Base-by-base conservation (phyloP, 2,113 vertebrate genomes). In the Monopterus albus region DNA sequence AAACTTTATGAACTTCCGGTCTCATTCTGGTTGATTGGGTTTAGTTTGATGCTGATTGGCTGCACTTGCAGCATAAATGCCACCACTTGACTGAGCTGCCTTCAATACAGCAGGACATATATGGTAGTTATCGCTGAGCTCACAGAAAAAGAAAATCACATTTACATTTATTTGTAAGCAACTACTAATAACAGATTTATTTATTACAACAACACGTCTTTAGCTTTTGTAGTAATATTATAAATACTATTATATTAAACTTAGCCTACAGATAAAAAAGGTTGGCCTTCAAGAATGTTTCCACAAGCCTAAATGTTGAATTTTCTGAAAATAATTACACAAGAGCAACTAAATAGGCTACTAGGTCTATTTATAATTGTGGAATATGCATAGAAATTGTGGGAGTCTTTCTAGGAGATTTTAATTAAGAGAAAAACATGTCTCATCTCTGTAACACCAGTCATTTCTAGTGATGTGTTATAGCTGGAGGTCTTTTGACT, bases 21-120 rank as follows among this genome's bases (percentile, higher is more conserved):
- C 8, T 15, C 9, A 14, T 28, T 61, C 8, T 26, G 18, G 2
- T 25, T 6, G 10, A 42, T 26, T 57, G 9, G 20, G 29, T 14
- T 10, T 10, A 5, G 4, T 14, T 66, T 45, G 8, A 33, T 12
- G 39, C 39, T 47, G 55, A 46, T 20, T 12, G n/a, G 52, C 13
- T 12, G 49, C 56, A 55, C 40, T 63, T 13, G 13, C 60, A 26
- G 45, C 13, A 10, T 58, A 20, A 45, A 64, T 56, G 39, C 49
- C 78, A 25, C n/a, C 46, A 49, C 40, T n/a, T 35, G 15, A 9
- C 38, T 31, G 53, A 72, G 43, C 29, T 75, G 67, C 72, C 20
- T 71, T 49, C 45, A 20, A 7, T 0, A 15, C 69, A 59, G 31
- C 14, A 43, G n/a, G n/a, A 28, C 52, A 51, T 49, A 64, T n/a